phyloP scores from a whole-genome alignment of 2,888 invertebrate genomes.

The Lithophane ornitopus region DNA sequence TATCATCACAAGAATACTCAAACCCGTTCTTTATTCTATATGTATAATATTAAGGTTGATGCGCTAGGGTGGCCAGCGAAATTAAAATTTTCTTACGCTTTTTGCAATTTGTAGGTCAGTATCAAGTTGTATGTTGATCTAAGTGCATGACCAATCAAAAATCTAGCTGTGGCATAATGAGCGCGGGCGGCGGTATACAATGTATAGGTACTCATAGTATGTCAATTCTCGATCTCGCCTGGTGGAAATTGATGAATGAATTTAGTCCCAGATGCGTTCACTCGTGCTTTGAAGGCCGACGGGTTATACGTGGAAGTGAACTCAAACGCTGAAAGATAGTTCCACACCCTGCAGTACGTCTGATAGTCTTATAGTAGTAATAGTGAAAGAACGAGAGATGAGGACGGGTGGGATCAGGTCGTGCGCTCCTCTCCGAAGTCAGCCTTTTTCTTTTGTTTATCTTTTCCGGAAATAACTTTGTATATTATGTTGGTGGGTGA shows the following conservation, averaged over 20 bases:
- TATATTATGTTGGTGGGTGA: constrained; percentile 3
- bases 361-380: not conserved
- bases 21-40: no score
- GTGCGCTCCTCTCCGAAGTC: not conserved
- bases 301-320: not conserved
- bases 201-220: no score
- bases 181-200: no score
- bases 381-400: not conserved
- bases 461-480: not conserved
- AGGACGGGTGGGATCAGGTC: not conserved
- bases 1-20: no score
- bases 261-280: not conserved
- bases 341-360: not conserved
- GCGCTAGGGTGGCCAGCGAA: no score
- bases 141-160: no score
- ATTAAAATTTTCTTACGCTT: no score
- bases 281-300: not conserved
- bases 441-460: not conserved
- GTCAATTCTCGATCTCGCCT: not conserved
- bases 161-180: no score
- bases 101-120: no score
- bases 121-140: no score
- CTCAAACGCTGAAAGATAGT: not conserved
- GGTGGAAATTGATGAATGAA: not conserved
- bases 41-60: no score